Evolutionary conservation across 2,797 vertebrate genomes (phyloP), one percentile per base, ranked within the genome.

Genomic region (Crypturellus tataupa): DNA sequence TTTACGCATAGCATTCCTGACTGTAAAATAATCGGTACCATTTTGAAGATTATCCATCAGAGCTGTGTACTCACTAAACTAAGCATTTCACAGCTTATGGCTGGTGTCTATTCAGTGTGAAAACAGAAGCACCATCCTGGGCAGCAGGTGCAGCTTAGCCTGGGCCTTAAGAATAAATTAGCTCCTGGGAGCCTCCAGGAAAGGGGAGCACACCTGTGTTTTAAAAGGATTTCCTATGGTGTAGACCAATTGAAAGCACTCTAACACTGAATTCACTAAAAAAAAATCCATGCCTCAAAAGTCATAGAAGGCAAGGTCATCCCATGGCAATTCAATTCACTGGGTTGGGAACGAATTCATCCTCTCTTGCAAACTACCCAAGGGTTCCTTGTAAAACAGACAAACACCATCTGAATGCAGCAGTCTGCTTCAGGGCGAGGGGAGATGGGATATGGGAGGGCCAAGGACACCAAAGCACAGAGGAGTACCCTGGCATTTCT

Each of bases 1-100:
- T 90, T 93, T 91, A 64, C 55, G 62, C 19, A 58, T 40, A 78
- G 70, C 80, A 8, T 95, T 89, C 85, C 87, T 1, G 1, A 23
- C 83, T 85, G 60, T 40, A 82, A 68, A 80, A 69, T 96, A 94
- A 86, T 82, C 79, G 71, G 77, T 79, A 80, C 29, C 10, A 5
- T 47, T 95, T 8, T 27, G 73, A 35, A 29, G 51, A 79, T 40
- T 35, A 55, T 18, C 82, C 64, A 82, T 65, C 33, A 72, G 70
- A 86, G 80, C 89, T 88, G 80, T 49, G 53, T 90, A 83, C 88
- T 80, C 75, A 67, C 53, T 62, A 80, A 63, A 42, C 68, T 68
- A 31, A 12, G 77, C 60, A 33, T 71, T 82, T 83, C 87, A 70
- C 78, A 81, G 82, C 49, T 62, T 23, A 65, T 19, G 6, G 7